Evolutionary conservation across 2,797 vertebrate species (phyloP).

Genomic region (Gambusia yucatana): DNA sequence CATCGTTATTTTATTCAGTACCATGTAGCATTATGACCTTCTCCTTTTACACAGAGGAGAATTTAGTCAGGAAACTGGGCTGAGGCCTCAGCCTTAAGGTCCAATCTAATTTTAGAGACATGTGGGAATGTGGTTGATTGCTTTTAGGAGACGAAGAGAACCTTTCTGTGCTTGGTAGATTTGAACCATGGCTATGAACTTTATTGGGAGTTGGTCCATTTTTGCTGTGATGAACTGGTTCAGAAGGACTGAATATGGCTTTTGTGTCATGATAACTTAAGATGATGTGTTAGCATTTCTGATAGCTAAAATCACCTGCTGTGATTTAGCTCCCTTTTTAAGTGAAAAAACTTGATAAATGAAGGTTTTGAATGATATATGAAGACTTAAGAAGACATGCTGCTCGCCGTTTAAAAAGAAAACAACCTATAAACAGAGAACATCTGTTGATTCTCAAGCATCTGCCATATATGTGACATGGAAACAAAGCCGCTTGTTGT

Average conservation of each 20-base stretch:
- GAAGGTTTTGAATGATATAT: slow-evolving; percentile 72
- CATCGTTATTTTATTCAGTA: slow-evolving; percentile 79
- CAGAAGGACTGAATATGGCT: slow-evolving; percentile 73
- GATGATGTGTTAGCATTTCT: slow-evolving; percentile 87
- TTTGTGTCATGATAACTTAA: slow-evolving; percentile 85
- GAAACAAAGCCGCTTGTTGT: slow-evolving; percentile 33
- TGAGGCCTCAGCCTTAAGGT: slow-evolving; percentile 41
- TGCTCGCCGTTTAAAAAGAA: slow-evolving; percentile 31
- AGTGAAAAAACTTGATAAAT: slow-evolving; percentile 75
- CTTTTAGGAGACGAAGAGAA: slow-evolving; percentile 54
- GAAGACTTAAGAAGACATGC: slow-evolving; percentile 59
- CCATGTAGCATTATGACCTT: slow-evolving; percentile 80
- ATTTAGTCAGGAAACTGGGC: slow-evolving; percentile 68
- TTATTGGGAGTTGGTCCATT: slow-evolving; percentile 45
- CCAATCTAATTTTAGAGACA: slow-evolving; percentile 52
- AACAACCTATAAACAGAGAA: slow-evolving; percentile 18
- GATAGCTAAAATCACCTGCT: slow-evolving; percentile 79
- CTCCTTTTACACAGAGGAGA: slow-evolving; percentile 54
- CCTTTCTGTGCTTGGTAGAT: slow-evolving; percentile 66
- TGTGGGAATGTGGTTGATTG: slow-evolving; percentile 60
- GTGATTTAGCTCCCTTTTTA: slow-evolving; percentile 59
- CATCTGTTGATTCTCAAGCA: slow-evolving; percentile 41
- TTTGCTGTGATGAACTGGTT: slow-evolving; percentile 70
- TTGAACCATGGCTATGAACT: slow-evolving; percentile 56
- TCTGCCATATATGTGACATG: slow-evolving; percentile 49